These are phyloP conservation scores for Amiota minor DNA, from an alignment of 2,888 invertebrate genomes.

Conservation along the genomic window DNA sequence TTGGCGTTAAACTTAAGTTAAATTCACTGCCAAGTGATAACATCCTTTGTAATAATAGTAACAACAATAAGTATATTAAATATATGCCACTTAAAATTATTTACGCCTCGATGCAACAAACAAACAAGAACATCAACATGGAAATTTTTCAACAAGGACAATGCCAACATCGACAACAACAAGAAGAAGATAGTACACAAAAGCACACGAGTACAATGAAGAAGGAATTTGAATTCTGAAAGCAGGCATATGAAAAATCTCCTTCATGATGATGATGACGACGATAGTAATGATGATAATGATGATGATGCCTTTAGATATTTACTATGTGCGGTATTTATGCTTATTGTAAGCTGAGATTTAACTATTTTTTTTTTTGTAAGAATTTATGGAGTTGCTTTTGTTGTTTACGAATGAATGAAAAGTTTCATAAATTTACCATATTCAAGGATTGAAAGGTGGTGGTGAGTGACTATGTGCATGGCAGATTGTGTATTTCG, in stretches of 20 bases:
- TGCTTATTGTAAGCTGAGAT: constrained; percentile 16
- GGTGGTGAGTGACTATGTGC: too few species aligned
- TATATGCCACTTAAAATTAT: constrained; percentile 22
- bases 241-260: too few species aligned
- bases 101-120: constrained; percentile 15
- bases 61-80: background rate
- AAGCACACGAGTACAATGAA: too few species aligned
- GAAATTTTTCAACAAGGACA: background rate
- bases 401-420: background rate
- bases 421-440: constrained; percentile 15
- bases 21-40: background rate
- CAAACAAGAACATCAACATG: background rate
- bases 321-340: background rate
- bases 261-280: too few species aligned
- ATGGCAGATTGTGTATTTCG: too few species aligned
- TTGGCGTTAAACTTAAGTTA: constrained; percentile 17
- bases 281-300: too few species aligned
- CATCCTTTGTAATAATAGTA: background rate
- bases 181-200: background rate
- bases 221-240: too few species aligned
- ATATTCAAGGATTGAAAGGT: too few species aligned
- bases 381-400: constrained; percentile 10
- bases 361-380: background rate
- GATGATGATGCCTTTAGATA: too few species aligned
- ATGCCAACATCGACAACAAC: background rate